A percentile compares a stretch with the other conserved stretches of the same genome.
phyloP scores from a whole-genome alignment of 2,797 vertebrate species.

The Falco biarmicus region DNA sequence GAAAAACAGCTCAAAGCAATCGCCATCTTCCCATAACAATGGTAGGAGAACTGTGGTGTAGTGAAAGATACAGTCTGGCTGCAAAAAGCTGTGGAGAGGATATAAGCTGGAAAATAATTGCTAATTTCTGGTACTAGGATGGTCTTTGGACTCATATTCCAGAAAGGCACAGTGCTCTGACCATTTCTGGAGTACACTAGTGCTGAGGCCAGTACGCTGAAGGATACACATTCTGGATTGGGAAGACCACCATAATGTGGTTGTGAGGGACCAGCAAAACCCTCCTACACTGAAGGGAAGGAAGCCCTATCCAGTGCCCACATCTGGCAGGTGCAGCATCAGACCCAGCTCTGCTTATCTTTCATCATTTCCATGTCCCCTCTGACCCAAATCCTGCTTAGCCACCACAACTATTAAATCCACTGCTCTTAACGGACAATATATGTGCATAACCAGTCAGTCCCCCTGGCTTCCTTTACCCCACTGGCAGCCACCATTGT shows the following conservation, averaged over 20 bases:
- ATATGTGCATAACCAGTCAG: not conserved
- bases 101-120: not conserved
- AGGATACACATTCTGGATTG: not conserved
- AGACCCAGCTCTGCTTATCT: not conserved
- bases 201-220: not conserved
- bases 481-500: not conserved
- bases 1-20: not conserved
- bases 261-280: not conserved
- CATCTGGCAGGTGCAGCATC: not conserved
- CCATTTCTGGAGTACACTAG: not conserved
- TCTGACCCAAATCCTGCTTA: not conserved
- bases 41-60: not conserved
- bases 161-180: not conserved
- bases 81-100: not conserved
- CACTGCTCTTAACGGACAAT: not conserved
- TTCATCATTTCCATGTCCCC: not conserved
- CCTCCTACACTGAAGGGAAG: not conserved
- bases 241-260: not conserved
- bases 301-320: not conserved
- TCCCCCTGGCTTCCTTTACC: not conserved
- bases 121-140: not conserved
- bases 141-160: not conserved
- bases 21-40: not conserved
- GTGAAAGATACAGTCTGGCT: not conserved
- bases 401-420: not conserved